Evolutionary conservation across 2,797 vertebrate genomes (phyloP).

Genomic region (Liparis tanakae): DNA sequence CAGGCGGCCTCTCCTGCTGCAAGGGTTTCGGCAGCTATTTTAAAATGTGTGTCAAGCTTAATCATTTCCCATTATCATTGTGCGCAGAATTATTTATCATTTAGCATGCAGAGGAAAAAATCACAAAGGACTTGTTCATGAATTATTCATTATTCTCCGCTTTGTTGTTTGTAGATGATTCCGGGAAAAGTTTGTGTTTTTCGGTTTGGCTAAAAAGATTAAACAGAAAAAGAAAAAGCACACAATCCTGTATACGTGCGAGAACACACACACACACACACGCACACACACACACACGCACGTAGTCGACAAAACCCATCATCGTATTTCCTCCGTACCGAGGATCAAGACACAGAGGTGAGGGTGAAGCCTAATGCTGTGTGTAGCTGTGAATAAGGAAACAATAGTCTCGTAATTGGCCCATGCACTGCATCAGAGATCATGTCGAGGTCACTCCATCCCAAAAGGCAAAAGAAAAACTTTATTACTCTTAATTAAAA

Average conservation of each 20-base stretch:
- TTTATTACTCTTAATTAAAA: constrained; percentile 82
- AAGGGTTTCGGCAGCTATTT: constrained; percentile 48
- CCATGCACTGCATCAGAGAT: constrained; percentile 51
- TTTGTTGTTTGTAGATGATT: constrained; percentile 42
- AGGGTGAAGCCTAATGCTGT: constrained; percentile 49
- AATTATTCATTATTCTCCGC: constrained; percentile 54
- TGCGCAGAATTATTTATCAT: constrained; percentile 42
- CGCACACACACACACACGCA: constrained; percentile 18
- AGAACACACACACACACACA: constrained; percentile 1
- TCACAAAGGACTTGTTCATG: constrained; percentile 30
- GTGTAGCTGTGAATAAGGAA: constrained; percentile 58
- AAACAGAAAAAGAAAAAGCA: constrained; percentile 33
- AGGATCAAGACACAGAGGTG: constrained; percentile 37
- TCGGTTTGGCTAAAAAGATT: constrained; percentile 47
- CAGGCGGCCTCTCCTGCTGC: constrained; percentile 61
- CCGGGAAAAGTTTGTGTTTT: constrained; percentile 17
- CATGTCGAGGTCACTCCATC: constrained; percentile 70
- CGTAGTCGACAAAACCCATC: constrained; percentile 29
- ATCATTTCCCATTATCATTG: constrained; percentile 58
- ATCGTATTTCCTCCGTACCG: constrained; percentile 32
- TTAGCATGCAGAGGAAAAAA: constrained; percentile 14
- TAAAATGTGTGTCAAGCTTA: constrained; percentile 58
- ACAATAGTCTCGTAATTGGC: constrained; percentile 56
- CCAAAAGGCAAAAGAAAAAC: constrained; percentile 63
- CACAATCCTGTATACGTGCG: constrained; percentile 2